A percentile compares a stretch with the other conserved stretches of the same genome.
Conservation (phyloP, 2,888 invertebrate genomes). For the Hydrotaea diabolus region DNA sequence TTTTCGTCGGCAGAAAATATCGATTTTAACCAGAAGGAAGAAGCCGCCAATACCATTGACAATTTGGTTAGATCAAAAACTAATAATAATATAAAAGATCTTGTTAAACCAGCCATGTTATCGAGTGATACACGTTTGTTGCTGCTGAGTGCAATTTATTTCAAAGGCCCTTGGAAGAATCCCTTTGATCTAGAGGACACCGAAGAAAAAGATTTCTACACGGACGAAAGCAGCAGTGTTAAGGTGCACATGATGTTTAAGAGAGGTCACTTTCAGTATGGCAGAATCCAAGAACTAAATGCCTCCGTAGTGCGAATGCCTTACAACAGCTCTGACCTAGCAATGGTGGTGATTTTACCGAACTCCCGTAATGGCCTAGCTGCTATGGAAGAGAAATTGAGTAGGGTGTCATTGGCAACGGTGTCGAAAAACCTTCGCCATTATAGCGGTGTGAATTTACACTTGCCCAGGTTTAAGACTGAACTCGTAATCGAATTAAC, state of each 20-base stretch:
- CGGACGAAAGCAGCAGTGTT: background rate
- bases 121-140: background rate
- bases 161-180: slow-evolving; percentile 1
- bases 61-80: slow-evolving; percentile 90
- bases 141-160: background rate
- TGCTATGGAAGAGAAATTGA: slow-evolving; percentile 84
- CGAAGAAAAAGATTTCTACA: background rate
- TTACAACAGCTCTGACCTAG: slow-evolving; percentile 86
- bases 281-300: background rate
- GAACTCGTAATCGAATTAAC: slow-evolving; percentile 86
- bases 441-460: slow-evolving; percentile 81
- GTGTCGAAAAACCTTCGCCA: slow-evolving; percentile 80
- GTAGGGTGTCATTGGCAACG: slow-evolving; percentile 81
- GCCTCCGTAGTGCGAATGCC: slow-evolving; percentile 86
- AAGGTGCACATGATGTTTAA: slow-evolving; percentile 11
- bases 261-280: no score
- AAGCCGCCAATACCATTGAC: slow-evolving; percentile 85
- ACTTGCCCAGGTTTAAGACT: slow-evolving; percentile 90
- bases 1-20: slow-evolving; percentile 85
- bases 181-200: background rate
- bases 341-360: slow-evolving; percentile 90
- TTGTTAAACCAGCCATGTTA: slow-evolving; percentile 82
- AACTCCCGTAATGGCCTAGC: slow-evolving; percentile 85
- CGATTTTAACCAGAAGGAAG: slow-evolving; percentile 82
- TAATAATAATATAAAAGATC: slow-evolving; percentile 88